These are phyloP conservation scores for Pithys albifrons DNA, from an alignment of 2,113 vertebrate genomes.

Conservation along the genomic window DNA sequence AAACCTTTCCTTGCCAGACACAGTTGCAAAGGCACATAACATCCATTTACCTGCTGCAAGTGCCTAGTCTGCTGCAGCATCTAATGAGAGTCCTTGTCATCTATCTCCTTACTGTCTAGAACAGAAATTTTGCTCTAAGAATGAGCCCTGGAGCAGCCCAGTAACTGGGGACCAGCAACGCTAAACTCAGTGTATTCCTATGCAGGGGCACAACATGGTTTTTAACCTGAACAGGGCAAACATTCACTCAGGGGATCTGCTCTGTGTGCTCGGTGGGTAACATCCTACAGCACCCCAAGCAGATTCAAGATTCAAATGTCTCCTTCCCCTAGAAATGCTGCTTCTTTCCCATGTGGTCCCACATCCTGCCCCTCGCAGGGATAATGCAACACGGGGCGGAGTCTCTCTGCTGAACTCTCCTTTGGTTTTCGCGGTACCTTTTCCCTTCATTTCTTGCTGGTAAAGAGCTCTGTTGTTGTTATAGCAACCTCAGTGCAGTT, in stretches of 20 bases:
- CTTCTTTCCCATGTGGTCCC: neutral
- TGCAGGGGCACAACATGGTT: rapidly evolving
- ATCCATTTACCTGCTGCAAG: neutral
- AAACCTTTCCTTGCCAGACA: neutral
- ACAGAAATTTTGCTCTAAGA: neutral
- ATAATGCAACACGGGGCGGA: rapidly evolving
- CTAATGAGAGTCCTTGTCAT: neutral
- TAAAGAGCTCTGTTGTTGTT: conserved; percentile 42
- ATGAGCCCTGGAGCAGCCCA: neutral
- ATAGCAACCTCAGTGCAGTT: conserved; percentile 38
- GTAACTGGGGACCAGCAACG: rapidly evolving
- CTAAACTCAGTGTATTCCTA: neutral
- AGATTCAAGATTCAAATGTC: rapidly evolving
- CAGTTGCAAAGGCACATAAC: rapidly evolving
- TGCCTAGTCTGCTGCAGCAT: neutral
- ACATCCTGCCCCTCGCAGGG: neutral
- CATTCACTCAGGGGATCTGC: neutral
- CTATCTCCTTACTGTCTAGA: neutral
- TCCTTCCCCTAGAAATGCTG: neutral
- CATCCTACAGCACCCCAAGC: neutral
- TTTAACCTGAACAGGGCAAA: neutral
- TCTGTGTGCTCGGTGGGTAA: rapidly evolving
- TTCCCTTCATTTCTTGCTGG: neutral
- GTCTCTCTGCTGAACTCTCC: neutral
- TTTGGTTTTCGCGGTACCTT: neutral